Evolutionary conservation across 23 tunicate species (phyloP), one percentile per base, ranked within the genome.

Genomic region (Halocynthia roretzi): DNA sequence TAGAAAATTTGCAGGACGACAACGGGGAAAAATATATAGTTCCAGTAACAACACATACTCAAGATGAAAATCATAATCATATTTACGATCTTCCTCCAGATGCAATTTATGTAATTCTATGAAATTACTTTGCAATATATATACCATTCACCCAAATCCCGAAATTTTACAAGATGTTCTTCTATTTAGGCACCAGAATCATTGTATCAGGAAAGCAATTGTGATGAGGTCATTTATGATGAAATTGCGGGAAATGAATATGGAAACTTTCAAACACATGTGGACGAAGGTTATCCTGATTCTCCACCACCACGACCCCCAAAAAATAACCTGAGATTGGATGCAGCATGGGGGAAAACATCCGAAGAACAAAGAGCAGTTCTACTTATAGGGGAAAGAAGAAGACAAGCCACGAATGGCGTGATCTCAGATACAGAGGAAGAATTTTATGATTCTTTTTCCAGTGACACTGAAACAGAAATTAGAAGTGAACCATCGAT

Each of bases 31-130:
- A 31, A 31, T 31, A 31, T 31, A 31, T 31, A 31, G 44, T 31
- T 31, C 44, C 44, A 31, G 44, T 31, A 31, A 31, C 44, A 31
- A 31, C 44, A 31, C 44, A 4, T 31, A 31, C 1, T 31, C 44
- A 31, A 31, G 44, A 31, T 31, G 44, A 31, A 31, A 31, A 31
- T 31, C 44, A 31, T 1, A 31, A 31, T 7, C 82, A 75, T 9
- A 81, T 86, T 21, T 86, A 86, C 53, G 91, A 86, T 55, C 23
- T 80, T 56, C 91, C 91, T 52, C 91, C 91, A 67, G 82, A 86
- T 58, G 84, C 22, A 53, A 54, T 21, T 52, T 52, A 23, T 75
- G 18, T 31, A 31, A 31, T 31, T 31, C 44, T 4, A 31, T 31
- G 44, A 31, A 31, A 31, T 31, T 31, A 31, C 44, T 31, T 1